These are phyloP conservation scores for Antheraea pernyi DNA, from an alignment of 1,140 invertebrate species.

Conservation along the genomic window DNA sequence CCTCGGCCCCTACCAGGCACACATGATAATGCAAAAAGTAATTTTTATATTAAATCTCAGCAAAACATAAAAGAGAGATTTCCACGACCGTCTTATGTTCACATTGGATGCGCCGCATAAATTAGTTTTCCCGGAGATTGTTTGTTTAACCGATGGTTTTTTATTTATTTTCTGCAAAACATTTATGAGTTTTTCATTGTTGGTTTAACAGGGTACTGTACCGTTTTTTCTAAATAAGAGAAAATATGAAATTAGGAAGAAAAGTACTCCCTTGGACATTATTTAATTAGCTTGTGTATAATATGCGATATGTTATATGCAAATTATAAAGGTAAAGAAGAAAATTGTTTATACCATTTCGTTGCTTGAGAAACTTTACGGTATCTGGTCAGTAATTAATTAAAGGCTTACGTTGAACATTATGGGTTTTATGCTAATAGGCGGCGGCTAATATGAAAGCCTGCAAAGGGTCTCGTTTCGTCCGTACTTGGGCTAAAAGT, in stretches of 20 bases:
- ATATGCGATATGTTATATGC: conserved; percentile 23
- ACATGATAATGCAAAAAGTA: conserved; percentile 72
- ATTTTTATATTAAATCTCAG: conserved; percentile 77
- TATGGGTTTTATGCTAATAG: conserved; percentile 72
- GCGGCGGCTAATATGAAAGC: conserved; percentile 57
- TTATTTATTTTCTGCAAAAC: conserved; percentile 68
- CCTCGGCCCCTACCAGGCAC: conserved; percentile 48
- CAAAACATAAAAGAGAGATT: conserved; percentile 74
- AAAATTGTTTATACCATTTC: conserved; percentile 36
- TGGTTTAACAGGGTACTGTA: conserved; percentile 6
- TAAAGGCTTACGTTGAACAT: conserved; percentile 64
- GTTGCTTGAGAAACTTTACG: conserved; percentile 34
- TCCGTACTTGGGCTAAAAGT: conserved; percentile 40
- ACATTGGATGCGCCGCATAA: conserved; percentile 64
- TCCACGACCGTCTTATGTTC: conserved; percentile 53
- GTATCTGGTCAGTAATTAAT: conserved; percentile 66
- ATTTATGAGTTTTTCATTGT: conserved; percentile 72
- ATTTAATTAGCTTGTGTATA: conserved; percentile 30
- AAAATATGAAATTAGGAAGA: conserved; percentile 13
- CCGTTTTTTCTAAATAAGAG: conserved; percentile 24
- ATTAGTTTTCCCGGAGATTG: conserved; percentile 75
- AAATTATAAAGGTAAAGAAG: conserved; percentile 34
- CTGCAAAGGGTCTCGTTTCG: conserved; percentile 49
- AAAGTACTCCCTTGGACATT: conserved; percentile 19
- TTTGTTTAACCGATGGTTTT: conserved; percentile 66